Evolutionary conservation across 2,797 vertebrate genomes (phyloP).

Genomic region (Catamblyrhynchus diadema): DNA sequence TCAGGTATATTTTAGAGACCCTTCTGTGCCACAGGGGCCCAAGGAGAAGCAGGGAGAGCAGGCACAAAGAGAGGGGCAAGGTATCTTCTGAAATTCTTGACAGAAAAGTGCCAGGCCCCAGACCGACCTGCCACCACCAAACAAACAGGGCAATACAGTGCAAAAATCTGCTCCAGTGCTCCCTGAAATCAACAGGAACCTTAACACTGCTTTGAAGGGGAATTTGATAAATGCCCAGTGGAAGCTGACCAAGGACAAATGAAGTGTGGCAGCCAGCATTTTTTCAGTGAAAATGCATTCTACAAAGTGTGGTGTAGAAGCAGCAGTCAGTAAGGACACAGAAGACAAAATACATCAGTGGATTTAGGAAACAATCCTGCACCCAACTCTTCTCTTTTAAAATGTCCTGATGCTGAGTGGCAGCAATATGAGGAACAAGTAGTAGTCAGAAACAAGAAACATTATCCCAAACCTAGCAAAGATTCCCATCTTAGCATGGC

Average conservation of each 20-base stretch:
- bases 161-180: not conserved
- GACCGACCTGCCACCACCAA: not conserved
- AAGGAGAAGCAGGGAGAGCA: not conserved
- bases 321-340: not conserved
- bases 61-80: fast-evolving
- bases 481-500: not conserved
- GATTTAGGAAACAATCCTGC: not conserved
- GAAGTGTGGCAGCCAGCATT: not conserved
- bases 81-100: not conserved
- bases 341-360: not conserved
- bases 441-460: not conserved
- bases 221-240: not conserved
- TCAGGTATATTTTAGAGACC: not conserved
- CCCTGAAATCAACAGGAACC: not conserved
- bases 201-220: not conserved
- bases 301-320: not conserved
- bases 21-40: not conserved
- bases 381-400: not conserved
- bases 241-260: not conserved
- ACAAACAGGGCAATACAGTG: not conserved
- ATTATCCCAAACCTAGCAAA: not conserved
- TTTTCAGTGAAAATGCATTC: not conserved
- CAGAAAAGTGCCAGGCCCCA: not conserved
- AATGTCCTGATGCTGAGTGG: not conserved
- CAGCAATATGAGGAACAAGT: not conserved